phyloP scores from a whole-genome alignment of 2,888 invertebrate species.

The Morinoia aosen region DNA sequence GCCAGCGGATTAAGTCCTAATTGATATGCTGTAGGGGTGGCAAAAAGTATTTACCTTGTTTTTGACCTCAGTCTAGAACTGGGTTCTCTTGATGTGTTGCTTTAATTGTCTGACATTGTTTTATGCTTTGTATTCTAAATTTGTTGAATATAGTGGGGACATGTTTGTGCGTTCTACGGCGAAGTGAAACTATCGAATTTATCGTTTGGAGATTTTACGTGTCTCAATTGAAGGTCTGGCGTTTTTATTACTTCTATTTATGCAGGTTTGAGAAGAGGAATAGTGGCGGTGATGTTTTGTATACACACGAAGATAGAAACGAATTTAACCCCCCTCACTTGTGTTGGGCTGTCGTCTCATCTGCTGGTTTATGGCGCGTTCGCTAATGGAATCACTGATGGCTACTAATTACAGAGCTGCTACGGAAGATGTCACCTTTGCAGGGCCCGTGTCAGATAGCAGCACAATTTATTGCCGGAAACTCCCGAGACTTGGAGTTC shows the following conservation, averaged over 20 bases:
- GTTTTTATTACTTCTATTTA: not conserved
- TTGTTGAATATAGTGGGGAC: not conserved
- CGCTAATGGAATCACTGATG: conserved; percentile 51
- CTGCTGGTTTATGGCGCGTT: not conserved
- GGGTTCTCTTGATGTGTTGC: not conserved
- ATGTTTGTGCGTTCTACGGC: not conserved
- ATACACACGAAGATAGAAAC: not conserved
- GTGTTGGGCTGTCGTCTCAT: not conserved
- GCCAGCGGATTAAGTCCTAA: conserved; percentile 37
- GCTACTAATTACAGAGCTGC: conserved; percentile 46
- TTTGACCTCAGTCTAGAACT: not conserved
- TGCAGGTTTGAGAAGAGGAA: not conserved
- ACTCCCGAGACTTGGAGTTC: conserved; percentile 19
- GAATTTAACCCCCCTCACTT: not conserved
- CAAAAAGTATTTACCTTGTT: not conserved
- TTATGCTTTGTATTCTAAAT: not conserved
- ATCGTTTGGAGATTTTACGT: not conserved
- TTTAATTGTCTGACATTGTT: not conserved
- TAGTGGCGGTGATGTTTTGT: not conserved
- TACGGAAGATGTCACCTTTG: conserved; percentile 51
- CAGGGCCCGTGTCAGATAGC: conserved; percentile 48
- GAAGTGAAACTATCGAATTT: not conserved
- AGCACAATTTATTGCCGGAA: conserved; percentile 47
- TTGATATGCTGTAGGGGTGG: conserved; percentile 15
- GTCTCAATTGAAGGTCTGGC: not conserved